Percentiles rank a stretch among this genome's conserved stretches.
phyloP scores from a whole-genome alignment of 2,797 vertebrate genomes.

The Oreonectes daqikongensis region DNA sequence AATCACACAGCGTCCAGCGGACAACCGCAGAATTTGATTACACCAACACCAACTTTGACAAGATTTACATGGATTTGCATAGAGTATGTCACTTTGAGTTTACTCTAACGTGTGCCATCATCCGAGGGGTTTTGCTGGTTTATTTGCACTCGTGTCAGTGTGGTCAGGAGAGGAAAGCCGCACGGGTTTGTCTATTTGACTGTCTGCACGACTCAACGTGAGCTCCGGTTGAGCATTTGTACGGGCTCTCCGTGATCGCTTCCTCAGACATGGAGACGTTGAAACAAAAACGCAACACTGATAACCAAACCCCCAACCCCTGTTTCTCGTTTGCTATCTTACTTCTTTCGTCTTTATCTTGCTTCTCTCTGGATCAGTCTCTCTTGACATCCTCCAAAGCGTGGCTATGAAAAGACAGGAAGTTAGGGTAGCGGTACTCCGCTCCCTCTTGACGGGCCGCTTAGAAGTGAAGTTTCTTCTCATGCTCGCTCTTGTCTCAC shows the following conservation, averaged over 20 bases:
- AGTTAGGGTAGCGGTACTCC: slow-evolving; percentile 55
- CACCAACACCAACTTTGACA: slow-evolving; percentile 11
- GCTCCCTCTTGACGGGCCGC: slow-evolving; percentile 50
- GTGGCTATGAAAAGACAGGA: slow-evolving; percentile 62
- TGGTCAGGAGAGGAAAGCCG: background rate
- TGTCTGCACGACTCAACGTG: slow-evolving; percentile 4
- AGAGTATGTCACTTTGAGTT: slow-evolving; percentile 34
- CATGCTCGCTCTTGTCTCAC: slow-evolving; percentile 62
- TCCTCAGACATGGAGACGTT: slow-evolving; percentile 7
- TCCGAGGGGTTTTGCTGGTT: slow-evolving; percentile 25
- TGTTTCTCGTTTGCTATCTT: slow-evolving; percentile 13
- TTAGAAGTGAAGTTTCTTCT: slow-evolving; percentile 70
- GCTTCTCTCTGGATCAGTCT: slow-evolving; percentile 47
- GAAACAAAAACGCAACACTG: slow-evolving; percentile 32
- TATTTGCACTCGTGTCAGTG: slow-evolving; percentile 7
- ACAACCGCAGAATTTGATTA: slow-evolving; percentile 31
- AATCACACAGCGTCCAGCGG: slow-evolving; percentile 19
- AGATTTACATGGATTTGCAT: slow-evolving; percentile 54
- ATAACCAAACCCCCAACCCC: slow-evolving; percentile 6
- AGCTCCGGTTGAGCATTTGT: slow-evolving; percentile 1
- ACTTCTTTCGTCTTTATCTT: slow-evolving; percentile 29
- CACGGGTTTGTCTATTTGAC: slow-evolving; percentile 21
- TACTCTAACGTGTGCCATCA: slow-evolving; percentile 5
- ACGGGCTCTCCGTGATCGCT: slow-evolving; percentile 2
- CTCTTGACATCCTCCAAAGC: slow-evolving; percentile 66